A percentile compares a stretch with the other conserved stretches of the same genome.
phyloP scores from a whole-genome alignment of 1,140 invertebrate species.

The Lucilia cuprina region DNA sequence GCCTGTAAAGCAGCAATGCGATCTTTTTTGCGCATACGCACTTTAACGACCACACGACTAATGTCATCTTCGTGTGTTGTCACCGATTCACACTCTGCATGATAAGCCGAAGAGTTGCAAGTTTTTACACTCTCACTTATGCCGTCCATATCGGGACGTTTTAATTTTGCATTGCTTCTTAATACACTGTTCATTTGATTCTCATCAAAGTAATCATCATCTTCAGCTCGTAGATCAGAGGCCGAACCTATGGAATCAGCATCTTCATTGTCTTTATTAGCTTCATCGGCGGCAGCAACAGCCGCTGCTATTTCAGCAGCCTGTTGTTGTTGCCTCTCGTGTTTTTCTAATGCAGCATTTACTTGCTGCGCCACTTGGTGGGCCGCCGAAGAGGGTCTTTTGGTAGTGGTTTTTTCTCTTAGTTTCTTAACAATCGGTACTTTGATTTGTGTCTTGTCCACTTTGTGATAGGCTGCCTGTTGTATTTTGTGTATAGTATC shows the following conservation, averaged over 20 bases:
- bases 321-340: slow-evolving; percentile 47
- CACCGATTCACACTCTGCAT: slow-evolving; percentile 76
- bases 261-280: slow-evolving; percentile 64
- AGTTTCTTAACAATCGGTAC: slow-evolving; percentile 62
- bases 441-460: slow-evolving; percentile 59
- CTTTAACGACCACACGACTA: slow-evolving; percentile 62
- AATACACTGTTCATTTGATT: slow-evolving; percentile 52
- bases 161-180: slow-evolving; percentile 44
- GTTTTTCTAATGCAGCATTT: slow-evolving; percentile 48
- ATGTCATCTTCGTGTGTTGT: slow-evolving; percentile 71
- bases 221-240: slow-evolving; percentile 72
- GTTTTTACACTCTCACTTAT: slow-evolving; percentile 73
- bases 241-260: slow-evolving; percentile 78
- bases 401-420: slow-evolving; percentile 58
- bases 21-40: slow-evolving; percentile 60
- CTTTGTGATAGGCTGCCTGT: slow-evolving; percentile 64
- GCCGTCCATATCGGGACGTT: slow-evolving; percentile 66
- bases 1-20: slow-evolving; percentile 39
- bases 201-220: slow-evolving; percentile 67
- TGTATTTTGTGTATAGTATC: slow-evolving; percentile 62
- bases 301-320: slow-evolving; percentile 49
- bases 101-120: slow-evolving; percentile 74
- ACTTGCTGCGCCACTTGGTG: slow-evolving; percentile 58
- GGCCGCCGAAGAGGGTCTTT: slow-evolving; percentile 55
- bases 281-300: slow-evolving; percentile 42